These are phyloP conservation scores for Chironomus riparius DNA, from an alignment of 2,888 invertebrate species.

Conservation along the genomic window DNA sequence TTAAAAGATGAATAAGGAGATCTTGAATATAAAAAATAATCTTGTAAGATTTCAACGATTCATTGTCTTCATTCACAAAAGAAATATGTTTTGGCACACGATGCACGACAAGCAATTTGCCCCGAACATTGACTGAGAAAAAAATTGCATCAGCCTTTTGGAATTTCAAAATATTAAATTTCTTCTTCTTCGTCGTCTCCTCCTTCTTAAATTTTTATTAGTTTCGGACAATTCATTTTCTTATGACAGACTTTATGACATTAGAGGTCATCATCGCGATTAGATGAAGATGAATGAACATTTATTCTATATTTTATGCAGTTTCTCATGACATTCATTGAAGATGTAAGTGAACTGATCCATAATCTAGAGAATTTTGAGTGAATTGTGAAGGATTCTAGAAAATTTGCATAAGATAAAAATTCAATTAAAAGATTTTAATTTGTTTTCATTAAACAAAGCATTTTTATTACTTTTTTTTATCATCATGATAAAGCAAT, in stretches of 20 bases:
- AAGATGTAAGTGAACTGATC: too few species aligned
- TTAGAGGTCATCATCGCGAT: slow-evolving; percentile 12
- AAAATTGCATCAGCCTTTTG: slow-evolving; percentile 3
- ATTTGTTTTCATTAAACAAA: too few species aligned
- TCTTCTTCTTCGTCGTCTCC: too few species aligned
- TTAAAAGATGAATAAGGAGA: not conserved
- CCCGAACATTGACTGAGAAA: not conserved
- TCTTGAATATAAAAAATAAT: not conserved
- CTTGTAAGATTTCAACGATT: not conserved
- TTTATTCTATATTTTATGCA: too few species aligned
- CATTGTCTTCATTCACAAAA: not conserved
- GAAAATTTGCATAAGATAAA: too few species aligned
- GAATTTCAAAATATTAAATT: not conserved
- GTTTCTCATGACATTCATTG: too few species aligned
- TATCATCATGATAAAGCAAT: not conserved
- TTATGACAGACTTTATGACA: not conserved
- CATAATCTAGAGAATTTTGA: too few species aligned
- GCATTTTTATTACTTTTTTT: not conserved
- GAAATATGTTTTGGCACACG: not conserved
- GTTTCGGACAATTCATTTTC: not conserved
- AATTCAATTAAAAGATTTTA: too few species aligned
- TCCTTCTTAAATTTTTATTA: not conserved
- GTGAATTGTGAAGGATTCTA: too few species aligned
- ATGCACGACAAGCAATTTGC: not conserved
- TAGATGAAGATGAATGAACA: not conserved